These are phyloP conservation scores for Oxytorus armatus DNA, from an alignment of 2,888 invertebrate species.

Conservation along the genomic window DNA sequence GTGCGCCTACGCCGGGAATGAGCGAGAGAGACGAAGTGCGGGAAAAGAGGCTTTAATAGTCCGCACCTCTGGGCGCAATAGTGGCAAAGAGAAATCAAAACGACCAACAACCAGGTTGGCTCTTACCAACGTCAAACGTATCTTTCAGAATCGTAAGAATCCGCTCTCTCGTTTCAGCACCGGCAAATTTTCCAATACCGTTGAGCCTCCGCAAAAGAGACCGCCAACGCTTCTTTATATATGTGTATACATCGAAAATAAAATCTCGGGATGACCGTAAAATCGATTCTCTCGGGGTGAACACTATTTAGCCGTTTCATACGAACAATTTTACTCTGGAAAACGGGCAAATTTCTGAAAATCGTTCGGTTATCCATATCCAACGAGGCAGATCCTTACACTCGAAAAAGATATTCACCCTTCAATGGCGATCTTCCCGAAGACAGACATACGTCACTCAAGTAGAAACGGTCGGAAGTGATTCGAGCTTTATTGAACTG, in stretches of 20 bases:
- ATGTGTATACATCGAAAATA: conserved; percentile 20
- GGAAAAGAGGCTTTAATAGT: conserved; percentile 70
- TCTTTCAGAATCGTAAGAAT: conserved; percentile 44
- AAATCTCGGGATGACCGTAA: conserved; percentile 72
- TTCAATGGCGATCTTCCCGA: not conserved
- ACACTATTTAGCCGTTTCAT: conserved; percentile 51
- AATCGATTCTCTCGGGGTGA: conserved; percentile 72
- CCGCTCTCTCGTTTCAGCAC: conserved; percentile 22
- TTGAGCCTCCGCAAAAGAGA: conserved; percentile 51
- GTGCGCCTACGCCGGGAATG: conserved; percentile 33
- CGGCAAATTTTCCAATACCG: conserved; percentile 6
- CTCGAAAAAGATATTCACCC: not conserved
- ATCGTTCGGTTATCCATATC: conserved; percentile 48
- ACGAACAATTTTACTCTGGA: conserved; percentile 13
- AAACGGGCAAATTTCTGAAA: conserved; percentile 46
- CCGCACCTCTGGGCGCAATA: conserved; percentile 53
- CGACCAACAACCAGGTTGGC: conserved; percentile 48
- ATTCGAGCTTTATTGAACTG: not conserved
- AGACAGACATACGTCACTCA: not conserved
- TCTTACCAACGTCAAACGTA: conserved; percentile 30
- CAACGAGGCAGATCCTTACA: too few species aligned
- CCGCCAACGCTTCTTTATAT: conserved; percentile 43
- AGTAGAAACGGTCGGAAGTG: not conserved
- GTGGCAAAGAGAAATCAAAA: conserved; percentile 63
- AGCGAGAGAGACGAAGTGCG: conserved; percentile 4